Evolutionary conservation across 2,113 vertebrate genomes (phyloP).

Genomic region (Crocuta crocuta): DNA sequence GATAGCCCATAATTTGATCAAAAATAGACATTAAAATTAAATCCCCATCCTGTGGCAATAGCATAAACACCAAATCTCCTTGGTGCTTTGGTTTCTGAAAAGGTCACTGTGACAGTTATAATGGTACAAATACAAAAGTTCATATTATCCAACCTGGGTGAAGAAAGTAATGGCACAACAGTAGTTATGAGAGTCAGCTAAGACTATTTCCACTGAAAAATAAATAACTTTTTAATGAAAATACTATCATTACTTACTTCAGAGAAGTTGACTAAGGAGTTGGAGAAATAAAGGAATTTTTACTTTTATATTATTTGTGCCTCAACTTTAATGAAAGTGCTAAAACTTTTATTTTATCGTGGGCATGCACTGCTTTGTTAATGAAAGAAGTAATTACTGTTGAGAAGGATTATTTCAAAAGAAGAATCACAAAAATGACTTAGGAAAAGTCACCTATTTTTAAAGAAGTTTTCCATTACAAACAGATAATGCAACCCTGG

Average conservation of each 20-base stretch:
- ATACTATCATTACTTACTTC: background rate
- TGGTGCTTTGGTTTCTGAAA: background rate
- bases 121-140: background rate
- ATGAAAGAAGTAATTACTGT: constrained; percentile 43
- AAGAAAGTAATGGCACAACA: background rate
- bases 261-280: background rate
- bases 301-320: constrained; percentile 31
- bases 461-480: constrained; percentile 45
- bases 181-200: background rate
- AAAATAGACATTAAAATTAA: constrained; percentile 29
- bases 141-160: background rate
- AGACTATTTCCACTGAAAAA: background rate
- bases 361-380: constrained; percentile 12
- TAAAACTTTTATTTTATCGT: constrained; percentile 51
- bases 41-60: background rate
- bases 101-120: background rate
- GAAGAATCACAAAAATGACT: constrained; percentile 39
- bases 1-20: background rate
- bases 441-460: constrained; percentile 15
- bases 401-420: constrained; percentile 30
- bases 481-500: background rate
- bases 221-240: background rate
- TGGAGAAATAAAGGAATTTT: background rate
- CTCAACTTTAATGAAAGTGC: constrained; percentile 45
- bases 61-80: background rate